These are phyloP conservation scores for Andrena dorsata DNA, from an alignment of 2,888 invertebrate genomes.

Conservation along the genomic window DNA sequence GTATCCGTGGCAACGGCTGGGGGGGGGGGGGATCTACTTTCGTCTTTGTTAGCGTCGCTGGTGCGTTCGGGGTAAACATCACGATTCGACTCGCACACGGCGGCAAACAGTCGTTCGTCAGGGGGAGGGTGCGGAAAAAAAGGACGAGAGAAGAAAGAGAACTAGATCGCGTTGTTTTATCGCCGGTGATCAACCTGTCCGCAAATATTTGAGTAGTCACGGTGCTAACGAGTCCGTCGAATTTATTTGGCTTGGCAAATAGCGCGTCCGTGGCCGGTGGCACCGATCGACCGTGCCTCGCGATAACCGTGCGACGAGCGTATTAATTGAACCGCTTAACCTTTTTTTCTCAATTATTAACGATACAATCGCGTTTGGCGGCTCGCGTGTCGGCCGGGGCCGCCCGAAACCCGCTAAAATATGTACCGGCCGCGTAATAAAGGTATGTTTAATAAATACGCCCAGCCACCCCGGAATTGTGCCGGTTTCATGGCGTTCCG, in stretches of 20 bases:
- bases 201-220: constrained; percentile 42
- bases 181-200: background rate
- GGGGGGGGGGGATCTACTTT: background rate
- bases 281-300: constrained; percentile 30
- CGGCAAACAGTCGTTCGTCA: background rate
- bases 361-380: constrained; percentile 53
- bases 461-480: constrained; percentile 53
- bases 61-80: background rate
- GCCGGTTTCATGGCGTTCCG: constrained; percentile 40
- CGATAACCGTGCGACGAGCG: constrained; percentile 16
- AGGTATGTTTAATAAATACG: constrained; percentile 81
- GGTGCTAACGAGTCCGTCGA: constrained; percentile 48
- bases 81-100: background rate
- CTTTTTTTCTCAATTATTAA: constrained; percentile 67
- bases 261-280: background rate
- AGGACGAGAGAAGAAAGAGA: background rate
- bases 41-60: constrained; percentile 8
- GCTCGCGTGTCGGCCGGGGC: constrained; percentile 46
- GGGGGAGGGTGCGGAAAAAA: background rate
- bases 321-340: constrained; percentile 53
- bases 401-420: constrained; percentile 78
- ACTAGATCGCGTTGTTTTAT: constrained; percentile 23
- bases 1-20: background rate
- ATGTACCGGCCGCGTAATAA: constrained; percentile 80
- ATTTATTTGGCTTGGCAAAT: constrained; percentile 42